Evolutionary conservation across 1,140 invertebrate species (phyloP), one percentile per base, ranked within the genome.

Genomic region (Cryptotermes secundus): DNA sequence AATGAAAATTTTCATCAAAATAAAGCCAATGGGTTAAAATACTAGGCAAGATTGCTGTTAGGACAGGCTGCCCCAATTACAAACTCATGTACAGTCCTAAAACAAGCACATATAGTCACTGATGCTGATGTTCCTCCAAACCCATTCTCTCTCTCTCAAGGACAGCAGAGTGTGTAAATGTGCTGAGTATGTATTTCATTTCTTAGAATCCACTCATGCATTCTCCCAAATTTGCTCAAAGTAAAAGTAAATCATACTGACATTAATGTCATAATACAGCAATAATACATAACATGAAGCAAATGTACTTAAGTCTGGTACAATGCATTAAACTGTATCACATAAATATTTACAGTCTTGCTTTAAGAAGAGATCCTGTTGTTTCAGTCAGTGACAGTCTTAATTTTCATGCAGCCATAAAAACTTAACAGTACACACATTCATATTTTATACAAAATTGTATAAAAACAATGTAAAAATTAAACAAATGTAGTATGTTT

Each of bases 291-390:
- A 72, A 72, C n/a, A 72, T n/a, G 31, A 72, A 72, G n/a, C 26
- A 72, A 31, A 72, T 31, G 7, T n/a, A 72, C 59, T 26, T 31
- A 72, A 72, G 22, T 49, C 9, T 72, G 31, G 59, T 72, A 72
- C 59, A n/a, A 72, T 72, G n/a, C n/a, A n/a, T 59, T 12, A n/a
- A 31, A 72, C 59, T 72, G 59, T 72, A 72, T 72, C 59, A 72
- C 59, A 72, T 31, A 72, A 72, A 72, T 31, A 72, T 72, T 72
- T 72, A 72, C 59, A 72, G 59, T 72, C 59, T 72, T 72, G 59
- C 14, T 72, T 72, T 31, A n/a, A n/a, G 59, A 72, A 72, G 59
- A 72, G 59, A 72, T 72, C 59, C 59, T 31, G 6, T n/a, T 31
- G 59, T 0, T 72, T 72, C 59, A 72, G 59, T 72, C 59, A 31